A percentile compares a stretch with the other conserved stretches of the same genome.
Conservation (phyloP, 2,888 invertebrate species). For the Abrostola triplasia region DNA sequence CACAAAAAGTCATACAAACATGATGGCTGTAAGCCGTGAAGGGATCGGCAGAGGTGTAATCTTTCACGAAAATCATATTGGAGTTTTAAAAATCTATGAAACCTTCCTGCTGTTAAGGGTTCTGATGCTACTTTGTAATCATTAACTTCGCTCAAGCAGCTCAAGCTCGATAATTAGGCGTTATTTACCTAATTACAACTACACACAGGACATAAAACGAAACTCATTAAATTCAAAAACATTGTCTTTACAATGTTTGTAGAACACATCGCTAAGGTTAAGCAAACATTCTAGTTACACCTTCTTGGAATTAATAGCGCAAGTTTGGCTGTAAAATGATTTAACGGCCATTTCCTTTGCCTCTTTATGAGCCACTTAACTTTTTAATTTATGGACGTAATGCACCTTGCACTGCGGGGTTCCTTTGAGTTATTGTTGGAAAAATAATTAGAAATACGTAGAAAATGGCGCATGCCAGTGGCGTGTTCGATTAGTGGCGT, state of each 20-base stretch:
- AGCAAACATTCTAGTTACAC: constrained; percentile 53
- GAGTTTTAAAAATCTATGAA: no score
- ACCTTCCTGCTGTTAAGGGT: no score
- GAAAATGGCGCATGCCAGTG: constrained; percentile 7
- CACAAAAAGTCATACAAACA: no score
- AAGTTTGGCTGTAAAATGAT: constrained; percentile 75
- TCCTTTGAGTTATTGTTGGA: constrained; percentile 17
- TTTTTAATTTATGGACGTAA: constrained; percentile 72
- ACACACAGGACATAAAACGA: not conserved
- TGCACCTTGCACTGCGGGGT: constrained; percentile 45
- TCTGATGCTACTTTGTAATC: no score
- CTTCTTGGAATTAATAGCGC: constrained; percentile 65
- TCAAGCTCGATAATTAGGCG: not conserved
- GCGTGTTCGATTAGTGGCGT: constrained; percentile 9
- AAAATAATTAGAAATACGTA: constrained; percentile 39
- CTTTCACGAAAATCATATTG: no score
- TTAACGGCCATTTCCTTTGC: constrained; percentile 68
- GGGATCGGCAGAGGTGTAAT: no score
- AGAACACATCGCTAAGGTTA: constrained; percentile 18
- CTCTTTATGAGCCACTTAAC: constrained; percentile 71
- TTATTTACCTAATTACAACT: not conserved
- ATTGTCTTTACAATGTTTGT: not conserved
- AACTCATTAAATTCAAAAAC: not conserved
- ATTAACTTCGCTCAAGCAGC: no score
- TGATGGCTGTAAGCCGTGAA: no score